Conservation (phyloP, 2,113 vertebrate species). For the Pollimyrus isidori region DNA sequence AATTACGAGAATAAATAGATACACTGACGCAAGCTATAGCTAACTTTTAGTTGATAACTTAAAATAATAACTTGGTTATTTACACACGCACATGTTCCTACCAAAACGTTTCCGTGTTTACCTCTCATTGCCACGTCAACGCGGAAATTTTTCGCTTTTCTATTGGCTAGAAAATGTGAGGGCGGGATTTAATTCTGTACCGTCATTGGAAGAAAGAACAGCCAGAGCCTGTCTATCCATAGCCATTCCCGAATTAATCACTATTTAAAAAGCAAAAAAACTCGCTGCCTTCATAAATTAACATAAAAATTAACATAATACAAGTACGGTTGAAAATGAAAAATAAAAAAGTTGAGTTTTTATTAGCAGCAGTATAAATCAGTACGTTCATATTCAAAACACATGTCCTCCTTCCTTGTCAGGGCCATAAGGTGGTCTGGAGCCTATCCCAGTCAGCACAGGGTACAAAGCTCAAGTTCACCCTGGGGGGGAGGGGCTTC, state of each 20-base stretch:
- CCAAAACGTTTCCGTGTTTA: conserved; percentile 44
- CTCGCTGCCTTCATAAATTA: not conserved
- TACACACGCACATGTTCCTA: not conserved
- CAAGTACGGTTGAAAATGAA: not conserved
- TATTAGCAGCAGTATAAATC: not conserved
- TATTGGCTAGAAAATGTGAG: not conserved
- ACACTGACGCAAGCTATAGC: not conserved
- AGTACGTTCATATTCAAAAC: not conserved
- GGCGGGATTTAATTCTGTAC: not conserved
- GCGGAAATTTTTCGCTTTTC: not conserved
- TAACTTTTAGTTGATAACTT: not conserved
- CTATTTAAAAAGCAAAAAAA: not conserved
- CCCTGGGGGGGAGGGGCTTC: not conserved
- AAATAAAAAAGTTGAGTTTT: not conserved
- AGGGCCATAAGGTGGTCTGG: not conserved
- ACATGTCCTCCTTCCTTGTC: not conserved
- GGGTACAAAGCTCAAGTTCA: not conserved
- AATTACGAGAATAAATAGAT: not conserved
- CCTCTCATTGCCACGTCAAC: conserved; percentile 31
- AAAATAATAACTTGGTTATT: not conserved
- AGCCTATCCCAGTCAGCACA: not conserved
- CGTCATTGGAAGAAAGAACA: not conserved
- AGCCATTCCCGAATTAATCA: not conserved
- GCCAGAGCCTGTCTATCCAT: not conserved
- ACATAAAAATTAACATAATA: not conserved